phyloP scores from a whole-genome alignment of 2,797 vertebrate species.

The Enteromius mattozi region DNA sequence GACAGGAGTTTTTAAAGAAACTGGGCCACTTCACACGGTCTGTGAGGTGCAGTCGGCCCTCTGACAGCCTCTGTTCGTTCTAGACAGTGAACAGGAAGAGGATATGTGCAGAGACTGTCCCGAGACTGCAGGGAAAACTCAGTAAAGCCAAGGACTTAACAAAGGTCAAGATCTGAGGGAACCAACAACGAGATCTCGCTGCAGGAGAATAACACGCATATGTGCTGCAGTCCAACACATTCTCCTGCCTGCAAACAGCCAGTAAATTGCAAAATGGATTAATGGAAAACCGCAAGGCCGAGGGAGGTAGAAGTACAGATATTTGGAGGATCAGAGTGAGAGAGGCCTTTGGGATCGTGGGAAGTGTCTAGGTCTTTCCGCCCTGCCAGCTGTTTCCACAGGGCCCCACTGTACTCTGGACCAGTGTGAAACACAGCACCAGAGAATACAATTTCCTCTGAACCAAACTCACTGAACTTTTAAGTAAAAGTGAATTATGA shows the following conservation, averaged over 20 bases:
- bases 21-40: slow-evolving; percentile 19
- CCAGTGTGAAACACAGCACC: slow-evolving; percentile 25
- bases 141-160: slow-evolving; percentile 51
- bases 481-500: slow-evolving; percentile 15
- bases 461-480: slow-evolving; percentile 14
- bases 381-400: slow-evolving; percentile 52
- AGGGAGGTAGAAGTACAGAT: slow-evolving; percentile 18
- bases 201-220: slow-evolving; percentile 13
- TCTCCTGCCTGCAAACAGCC: background rate
- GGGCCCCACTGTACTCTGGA: slow-evolving; percentile 25
- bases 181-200: slow-evolving; percentile 21
- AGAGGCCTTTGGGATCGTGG: slow-evolving; percentile 43
- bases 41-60: background rate
- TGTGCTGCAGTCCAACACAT: slow-evolving; percentile 14
- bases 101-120: slow-evolving; percentile 40
- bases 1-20: slow-evolving; percentile 34
- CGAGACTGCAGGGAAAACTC: slow-evolving; percentile 45
- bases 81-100: slow-evolving; percentile 39
- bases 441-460: slow-evolving; percentile 13
- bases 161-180: slow-evolving; percentile 53
- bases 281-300: background rate
- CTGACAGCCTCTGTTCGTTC: slow-evolving; percentile 29
- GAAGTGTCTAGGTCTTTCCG: slow-evolving; percentile 52
- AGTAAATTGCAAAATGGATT: slow-evolving; percentile 29
- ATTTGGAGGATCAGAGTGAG: slow-evolving; percentile 24